Conservation (phyloP, 1,140 invertebrate species). For the Myzus persicae region DNA sequence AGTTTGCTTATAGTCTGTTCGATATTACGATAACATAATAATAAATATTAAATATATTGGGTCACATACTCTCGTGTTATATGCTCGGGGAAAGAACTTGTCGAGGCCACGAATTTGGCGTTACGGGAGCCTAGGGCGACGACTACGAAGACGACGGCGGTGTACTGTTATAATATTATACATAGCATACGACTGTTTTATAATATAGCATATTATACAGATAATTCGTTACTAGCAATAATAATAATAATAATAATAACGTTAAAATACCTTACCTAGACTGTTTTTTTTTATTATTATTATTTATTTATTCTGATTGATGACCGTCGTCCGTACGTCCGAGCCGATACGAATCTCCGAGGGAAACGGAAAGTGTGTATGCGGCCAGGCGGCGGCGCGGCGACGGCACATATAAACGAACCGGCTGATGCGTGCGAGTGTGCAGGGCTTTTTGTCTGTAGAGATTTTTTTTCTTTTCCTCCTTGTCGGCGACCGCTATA, state of each 20-base stretch:
- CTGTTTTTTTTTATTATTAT: conserved; percentile 18
- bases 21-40: background rate
- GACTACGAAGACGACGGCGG: background rate
- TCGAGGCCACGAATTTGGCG: background rate
- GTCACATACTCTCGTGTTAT: background rate
- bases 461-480: background rate
- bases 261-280: conserved; percentile 11
- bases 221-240: background rate
- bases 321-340: background rate
- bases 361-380: conserved; percentile 26
- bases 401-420: conserved; percentile 38
- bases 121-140: no score
- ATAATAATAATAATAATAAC: background rate
- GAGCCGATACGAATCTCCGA: conserved; percentile 12
- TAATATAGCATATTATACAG: background rate
- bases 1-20: background rate
- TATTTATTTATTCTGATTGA: conserved; percentile 30
- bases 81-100: background rate
- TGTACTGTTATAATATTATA: background rate
- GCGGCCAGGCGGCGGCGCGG: background rate
- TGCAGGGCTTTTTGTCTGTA: background rate
- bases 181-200: background rate
- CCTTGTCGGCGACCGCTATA: conserved; percentile 9
- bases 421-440: background rate
- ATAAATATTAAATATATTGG: background rate